Conservation (phyloP, 2,113 vertebrate species). For the Psettodes erumei region DNA sequence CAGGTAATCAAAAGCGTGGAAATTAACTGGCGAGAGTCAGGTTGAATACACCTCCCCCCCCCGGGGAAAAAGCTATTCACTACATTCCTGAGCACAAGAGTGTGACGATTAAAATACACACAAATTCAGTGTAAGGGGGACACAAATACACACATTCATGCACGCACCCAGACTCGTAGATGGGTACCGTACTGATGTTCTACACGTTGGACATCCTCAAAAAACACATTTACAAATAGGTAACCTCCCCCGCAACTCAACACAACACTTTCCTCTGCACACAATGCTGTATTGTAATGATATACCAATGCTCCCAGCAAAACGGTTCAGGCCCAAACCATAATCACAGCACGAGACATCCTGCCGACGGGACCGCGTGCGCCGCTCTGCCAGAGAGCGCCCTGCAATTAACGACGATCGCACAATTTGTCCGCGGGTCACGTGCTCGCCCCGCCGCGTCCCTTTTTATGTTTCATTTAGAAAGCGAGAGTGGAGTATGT, state of each 20-base stretch:
- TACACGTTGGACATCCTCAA: not conserved
- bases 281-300: conserved; percentile 37
- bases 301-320: conserved; percentile 21
- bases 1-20: conserved; percentile 60
- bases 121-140: conserved; percentile 35
- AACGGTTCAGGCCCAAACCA: conserved; percentile 40
- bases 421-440: conserved; percentile 3
- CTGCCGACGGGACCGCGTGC: conserved; percentile 18
- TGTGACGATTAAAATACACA: conserved; percentile 56
- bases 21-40: conserved; percentile 62
- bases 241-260: not conserved
- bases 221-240: not conserved
- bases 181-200: not conserved
- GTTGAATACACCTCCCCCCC: conserved; percentile 41
- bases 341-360: conserved; percentile 55
- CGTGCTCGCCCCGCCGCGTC: not conserved
- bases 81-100: conserved; percentile 60
- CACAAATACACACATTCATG: conserved; percentile 18
- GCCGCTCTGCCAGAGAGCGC: conserved; percentile 25
- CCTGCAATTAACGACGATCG: conserved; percentile 54
- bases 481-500: too few relatives aligned
- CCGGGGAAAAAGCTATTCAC: conserved; percentile 37
- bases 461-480: conserved; percentile 9
- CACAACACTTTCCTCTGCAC: conserved; percentile 10
- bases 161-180: not conserved